Conservation (phyloP, 2,797 vertebrate species). For the Anguilla anguilla region DNA sequence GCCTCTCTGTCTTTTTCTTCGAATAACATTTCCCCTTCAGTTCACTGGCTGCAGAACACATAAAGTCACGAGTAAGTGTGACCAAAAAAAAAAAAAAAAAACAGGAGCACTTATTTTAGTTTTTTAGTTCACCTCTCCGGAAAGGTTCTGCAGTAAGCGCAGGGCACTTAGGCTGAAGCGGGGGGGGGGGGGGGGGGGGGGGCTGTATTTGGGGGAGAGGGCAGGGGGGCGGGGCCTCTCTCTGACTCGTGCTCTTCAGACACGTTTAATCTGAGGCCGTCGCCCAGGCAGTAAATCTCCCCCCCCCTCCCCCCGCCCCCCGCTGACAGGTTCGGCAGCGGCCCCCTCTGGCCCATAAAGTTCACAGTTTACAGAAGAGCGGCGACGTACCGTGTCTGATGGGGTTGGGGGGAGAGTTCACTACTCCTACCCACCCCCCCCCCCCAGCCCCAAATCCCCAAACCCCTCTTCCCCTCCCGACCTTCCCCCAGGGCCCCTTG, state of each 20-base stretch:
- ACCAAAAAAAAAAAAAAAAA: background rate
- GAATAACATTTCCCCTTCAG: background rate
- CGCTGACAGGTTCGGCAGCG: background rate
- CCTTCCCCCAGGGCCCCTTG: conserved; percentile 39
- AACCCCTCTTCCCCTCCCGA: background rate
- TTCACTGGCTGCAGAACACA: background rate
- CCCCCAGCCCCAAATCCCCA: background rate
- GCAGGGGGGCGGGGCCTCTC: background rate
- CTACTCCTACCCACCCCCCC: background rate
- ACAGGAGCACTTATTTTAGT: background rate
- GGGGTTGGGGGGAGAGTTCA: conserved; percentile 26
- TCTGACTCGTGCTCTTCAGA: background rate
- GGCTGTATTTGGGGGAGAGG: background rate
- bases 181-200: too few species aligned
- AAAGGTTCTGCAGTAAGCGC: background rate
- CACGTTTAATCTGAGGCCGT: background rate
- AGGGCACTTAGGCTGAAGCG: background rate
- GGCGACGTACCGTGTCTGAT: background rate
- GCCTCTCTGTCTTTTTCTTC: background rate
- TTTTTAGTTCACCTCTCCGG: background rate
- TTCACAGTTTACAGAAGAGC: conserved; percentile 35
- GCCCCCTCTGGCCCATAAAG: conserved; percentile 27
- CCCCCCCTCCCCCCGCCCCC: background rate
- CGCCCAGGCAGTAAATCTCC: conserved; percentile 26
- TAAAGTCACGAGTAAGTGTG: background rate